Evolutionary conservation across 2,113 vertebrate genomes (phyloP).

Genomic region (Pseudorectes ferrugineus): DNA sequence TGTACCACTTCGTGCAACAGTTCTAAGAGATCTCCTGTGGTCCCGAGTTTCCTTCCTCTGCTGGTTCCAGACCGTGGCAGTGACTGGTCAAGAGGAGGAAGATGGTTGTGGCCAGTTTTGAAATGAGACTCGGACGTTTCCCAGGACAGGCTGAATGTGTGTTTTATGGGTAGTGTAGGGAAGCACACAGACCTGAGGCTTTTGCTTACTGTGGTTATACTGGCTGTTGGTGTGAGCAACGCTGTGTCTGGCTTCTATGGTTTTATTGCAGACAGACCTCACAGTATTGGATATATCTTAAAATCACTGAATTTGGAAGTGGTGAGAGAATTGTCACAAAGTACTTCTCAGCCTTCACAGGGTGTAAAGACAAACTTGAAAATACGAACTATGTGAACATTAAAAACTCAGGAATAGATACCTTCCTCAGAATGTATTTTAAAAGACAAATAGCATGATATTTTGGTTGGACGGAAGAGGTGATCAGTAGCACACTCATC

Average conservation of each 20-base stretch:
- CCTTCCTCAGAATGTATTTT: neutral
- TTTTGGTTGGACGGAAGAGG: neutral
- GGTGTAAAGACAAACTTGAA: neutral
- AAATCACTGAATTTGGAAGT: neutral
- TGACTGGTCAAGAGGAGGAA: neutral
- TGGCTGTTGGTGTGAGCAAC: neutral
- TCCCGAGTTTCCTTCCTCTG: neutral
- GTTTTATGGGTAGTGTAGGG: neutral
- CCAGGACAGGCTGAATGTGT: neutral
- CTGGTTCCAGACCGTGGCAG: fast-evolving
- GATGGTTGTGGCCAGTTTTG: neutral
- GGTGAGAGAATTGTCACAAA: neutral
- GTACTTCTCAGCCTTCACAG: neutral
- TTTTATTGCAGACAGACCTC: neutral
- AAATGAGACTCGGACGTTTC: neutral
- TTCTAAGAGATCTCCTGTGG: neutral
- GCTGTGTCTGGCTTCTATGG: neutral
- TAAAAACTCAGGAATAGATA: neutral
- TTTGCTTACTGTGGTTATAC: neutral
- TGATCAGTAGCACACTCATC: neutral
- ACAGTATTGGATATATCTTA: neutral
- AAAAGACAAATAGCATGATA: neutral
- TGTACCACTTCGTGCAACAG: neutral
- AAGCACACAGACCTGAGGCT: neutral
- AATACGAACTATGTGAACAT: neutral